Evolutionary conservation across 2,888 invertebrate species (phyloP).

Genomic region (Eumerus sabulonum): DNA sequence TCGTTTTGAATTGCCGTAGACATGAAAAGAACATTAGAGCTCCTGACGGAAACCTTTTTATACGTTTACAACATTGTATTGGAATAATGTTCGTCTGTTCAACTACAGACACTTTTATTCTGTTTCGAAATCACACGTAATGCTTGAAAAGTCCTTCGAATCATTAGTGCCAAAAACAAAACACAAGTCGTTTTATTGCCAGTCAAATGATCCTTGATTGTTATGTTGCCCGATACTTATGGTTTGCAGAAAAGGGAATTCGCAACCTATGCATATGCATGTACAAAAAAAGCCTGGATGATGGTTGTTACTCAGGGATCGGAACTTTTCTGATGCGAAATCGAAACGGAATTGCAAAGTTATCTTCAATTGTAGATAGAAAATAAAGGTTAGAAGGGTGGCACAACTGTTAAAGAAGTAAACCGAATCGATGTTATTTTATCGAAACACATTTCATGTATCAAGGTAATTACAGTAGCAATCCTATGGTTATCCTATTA

Average conservation of each 20-base stretch:
- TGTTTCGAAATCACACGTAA: slow-evolving; percentile 55
- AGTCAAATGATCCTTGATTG: slow-evolving; percentile 68
- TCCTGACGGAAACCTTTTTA: slow-evolving; percentile 33
- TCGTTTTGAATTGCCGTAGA: slow-evolving; percentile 56
- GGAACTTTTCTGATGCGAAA: slow-evolving; percentile 65
- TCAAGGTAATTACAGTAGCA: slow-evolving; percentile 64
- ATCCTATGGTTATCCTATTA: slow-evolving; percentile 56
- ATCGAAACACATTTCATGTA: slow-evolving; percentile 57
- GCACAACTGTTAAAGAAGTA: slow-evolving; percentile 36
- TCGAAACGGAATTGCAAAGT: slow-evolving; percentile 65
- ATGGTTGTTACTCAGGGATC: slow-evolving; percentile 49
- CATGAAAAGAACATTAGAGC: slow-evolving; percentile 32
- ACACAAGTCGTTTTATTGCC: slow-evolving; percentile 60
- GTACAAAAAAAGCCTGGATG: slow-evolving; percentile 8
- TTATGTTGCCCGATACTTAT: slow-evolving; percentile 54
- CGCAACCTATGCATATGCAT: too few relatives aligned
- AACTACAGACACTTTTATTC: slow-evolving; percentile 37
- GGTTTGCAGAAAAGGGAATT: slow-evolving; percentile 20
- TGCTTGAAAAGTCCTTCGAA: slow-evolving; percentile 55
- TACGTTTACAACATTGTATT: slow-evolving; percentile 53
- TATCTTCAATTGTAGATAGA: slow-evolving; percentile 34
- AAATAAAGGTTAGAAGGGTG: neutral
- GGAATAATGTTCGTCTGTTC: slow-evolving; percentile 9
- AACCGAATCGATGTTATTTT: slow-evolving; percentile 50
- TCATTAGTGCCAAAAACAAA: slow-evolving; percentile 61